Evolutionary conservation across 2,888 invertebrate species (phyloP), one percentile per base, ranked within the genome.

Genomic region (Aquatica leii): DNA sequence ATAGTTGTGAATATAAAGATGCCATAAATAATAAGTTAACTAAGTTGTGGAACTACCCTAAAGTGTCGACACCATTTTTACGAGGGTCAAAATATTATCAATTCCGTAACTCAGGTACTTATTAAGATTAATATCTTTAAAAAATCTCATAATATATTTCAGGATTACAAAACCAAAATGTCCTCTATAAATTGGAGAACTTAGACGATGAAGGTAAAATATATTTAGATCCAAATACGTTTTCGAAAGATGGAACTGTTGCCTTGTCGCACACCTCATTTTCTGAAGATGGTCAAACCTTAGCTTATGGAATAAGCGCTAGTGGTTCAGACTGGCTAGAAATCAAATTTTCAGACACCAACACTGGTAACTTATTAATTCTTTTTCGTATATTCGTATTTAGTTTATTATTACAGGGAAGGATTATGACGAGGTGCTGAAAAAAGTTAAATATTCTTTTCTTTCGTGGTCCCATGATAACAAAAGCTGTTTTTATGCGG

Each of bases 291-390:
- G 97, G 97, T 11, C 85, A 87, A 74, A 90, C 89, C 20, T 91
- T 94, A 83, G 97, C 97, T 0, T 98, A 97, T 82, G 95, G 93
- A 0, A 84, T 98, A 1, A 96, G 96, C 70, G 88, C 89, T 65
- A 95, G 94, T 80, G 98, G 98, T 0, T 97, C 97, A 1, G 98
- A 99, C 81, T 98, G 98, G 98, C 89, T 91, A 69, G 94, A 93
- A 52, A 94, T 98, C 74, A 90, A 91, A 76, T 89, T 94, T 71
- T 90, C 90, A 72, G 86, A 91, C 82, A 90, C 92, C 0, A 86
- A 85, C 63, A 89, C 89, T 74, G 90, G 90, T 88, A 80, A 24
- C 8, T 5, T 12, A 37, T 3, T 5, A 12, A 37, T 37, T 12
- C n/a, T n/a, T n/a, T 48, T 46, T 14, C 2, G 18, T 14, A 17